These are phyloP conservation scores for Pan paniscus DNA, from an alignment of 2,113 vertebrate genomes.

Conservation along the genomic window DNA sequence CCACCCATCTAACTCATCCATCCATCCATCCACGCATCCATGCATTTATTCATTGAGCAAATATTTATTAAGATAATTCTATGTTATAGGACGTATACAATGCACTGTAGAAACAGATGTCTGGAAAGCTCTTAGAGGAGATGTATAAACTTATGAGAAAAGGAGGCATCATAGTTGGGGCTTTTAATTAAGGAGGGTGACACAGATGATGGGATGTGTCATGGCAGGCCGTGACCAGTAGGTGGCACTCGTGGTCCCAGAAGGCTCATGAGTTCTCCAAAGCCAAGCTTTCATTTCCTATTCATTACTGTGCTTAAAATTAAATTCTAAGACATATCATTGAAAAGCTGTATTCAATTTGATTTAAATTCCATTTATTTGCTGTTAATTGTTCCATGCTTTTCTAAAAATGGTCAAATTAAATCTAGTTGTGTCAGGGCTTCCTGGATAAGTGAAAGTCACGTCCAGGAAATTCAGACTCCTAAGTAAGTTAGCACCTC, in stretches of 20 bases:
- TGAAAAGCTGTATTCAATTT: conserved; percentile 80
- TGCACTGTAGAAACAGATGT: not conserved
- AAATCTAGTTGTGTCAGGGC: conserved; percentile 72
- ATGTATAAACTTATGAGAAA: not conserved
- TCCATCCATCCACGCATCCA: not conserved
- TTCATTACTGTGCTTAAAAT: conserved; percentile 82
- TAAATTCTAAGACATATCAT: conserved; percentile 78
- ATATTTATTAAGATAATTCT: not conserved
- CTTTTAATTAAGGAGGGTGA: not conserved
- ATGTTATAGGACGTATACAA: not conserved
- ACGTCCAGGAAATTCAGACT: conserved; percentile 61
- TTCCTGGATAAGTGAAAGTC: conserved; percentile 71
- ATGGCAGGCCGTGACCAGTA: conserved; percentile 35
- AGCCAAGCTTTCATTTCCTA: conserved; percentile 62
- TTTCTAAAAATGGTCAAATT: conserved; percentile 79
- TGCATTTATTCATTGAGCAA: not conserved
- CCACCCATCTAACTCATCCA: not conserved
- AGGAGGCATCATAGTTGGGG: not conserved
- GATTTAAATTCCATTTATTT: conserved; percentile 80
- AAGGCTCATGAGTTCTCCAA: rapidly evolving
- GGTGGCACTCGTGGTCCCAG: conserved; percentile 50
- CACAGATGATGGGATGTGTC: not conserved
- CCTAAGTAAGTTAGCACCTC: conserved; percentile 79
- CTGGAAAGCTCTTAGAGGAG: not conserved
- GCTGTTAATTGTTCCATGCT: conserved; percentile 78